Evolutionary conservation across 2,797 vertebrate species (phyloP).

Genomic region (Loriculus beryllinus): DNA sequence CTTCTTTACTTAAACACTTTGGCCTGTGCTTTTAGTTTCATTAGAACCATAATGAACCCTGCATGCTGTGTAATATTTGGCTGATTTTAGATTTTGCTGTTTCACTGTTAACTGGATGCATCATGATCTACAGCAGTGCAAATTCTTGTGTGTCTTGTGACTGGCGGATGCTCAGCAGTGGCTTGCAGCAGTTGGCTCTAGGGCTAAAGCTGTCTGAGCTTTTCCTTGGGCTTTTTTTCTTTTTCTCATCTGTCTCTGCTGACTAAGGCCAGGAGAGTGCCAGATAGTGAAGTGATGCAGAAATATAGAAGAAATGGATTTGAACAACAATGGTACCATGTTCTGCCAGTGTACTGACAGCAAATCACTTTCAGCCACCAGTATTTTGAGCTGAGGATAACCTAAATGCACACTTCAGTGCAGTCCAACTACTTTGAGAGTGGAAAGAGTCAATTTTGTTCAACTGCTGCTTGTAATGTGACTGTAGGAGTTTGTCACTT

Average conservation of each 20-base stretch:
- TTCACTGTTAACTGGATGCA: neutral
- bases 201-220: neutral
- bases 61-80: neutral
- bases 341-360: neutral
- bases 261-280: neutral
- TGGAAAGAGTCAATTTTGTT: neutral
- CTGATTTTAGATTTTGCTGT: neutral
- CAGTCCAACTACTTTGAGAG: neutral
- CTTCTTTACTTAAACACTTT: neutral
- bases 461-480: neutral
- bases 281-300: neutral
- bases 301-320: neutral
- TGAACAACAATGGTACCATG: neutral
- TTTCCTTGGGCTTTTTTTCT: neutral
- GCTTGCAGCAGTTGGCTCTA: neutral
- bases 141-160: neutral
- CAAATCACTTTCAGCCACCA: neutral
- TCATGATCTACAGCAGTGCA: neutral
- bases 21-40: neutral
- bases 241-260: neutral
- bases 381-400: neutral
- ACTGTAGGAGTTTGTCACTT: neutral
- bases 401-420: neutral
- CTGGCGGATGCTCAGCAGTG: neutral
- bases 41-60: neutral